phyloP scores from a whole-genome alignment of 2,888 invertebrate species.

The Cataglyphis altisquamis region DNA sequence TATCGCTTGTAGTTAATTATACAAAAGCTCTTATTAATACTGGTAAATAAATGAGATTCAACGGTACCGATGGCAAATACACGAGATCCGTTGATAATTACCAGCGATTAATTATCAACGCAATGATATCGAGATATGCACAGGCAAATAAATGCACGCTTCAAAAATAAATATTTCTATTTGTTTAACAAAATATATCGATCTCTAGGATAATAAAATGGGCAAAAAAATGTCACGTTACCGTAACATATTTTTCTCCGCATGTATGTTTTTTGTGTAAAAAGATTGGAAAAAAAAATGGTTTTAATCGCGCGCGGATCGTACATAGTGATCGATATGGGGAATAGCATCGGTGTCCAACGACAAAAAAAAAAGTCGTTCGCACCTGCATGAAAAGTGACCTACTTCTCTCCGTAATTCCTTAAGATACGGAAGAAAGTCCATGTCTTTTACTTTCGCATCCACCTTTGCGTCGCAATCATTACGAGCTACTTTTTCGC shows the following conservation, averaged over 20 bases:
- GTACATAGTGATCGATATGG: conserved; percentile 17
- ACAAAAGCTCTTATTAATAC: conserved; percentile 57
- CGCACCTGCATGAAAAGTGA: conserved; percentile 72
- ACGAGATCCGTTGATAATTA: conserved; percentile 45
- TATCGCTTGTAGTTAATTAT: conserved; percentile 52
- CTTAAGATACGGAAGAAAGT: conserved; percentile 60
- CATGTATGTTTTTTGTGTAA: neutral
- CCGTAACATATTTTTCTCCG: neutral
- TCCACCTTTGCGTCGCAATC: conserved; percentile 28
- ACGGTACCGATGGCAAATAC: conserved; percentile 43
- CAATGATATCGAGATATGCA: conserved; percentile 34
- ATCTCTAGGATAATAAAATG: neutral
- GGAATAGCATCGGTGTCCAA: conserved; percentile 43
- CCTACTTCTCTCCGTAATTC: conserved; percentile 70
- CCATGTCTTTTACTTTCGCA: conserved; percentile 49
- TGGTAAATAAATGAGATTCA: conserved; percentile 53
- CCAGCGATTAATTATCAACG: conserved; percentile 52
- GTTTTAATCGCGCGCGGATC: conserved; percentile 21
- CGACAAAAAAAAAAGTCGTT: conserved; percentile 54
- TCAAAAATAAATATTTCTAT: conserved; percentile 39
- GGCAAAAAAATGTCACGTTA: neutral
- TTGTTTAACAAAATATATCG: conserved; percentile 14
- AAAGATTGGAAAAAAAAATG: neutral
- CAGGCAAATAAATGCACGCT: conserved; percentile 29
- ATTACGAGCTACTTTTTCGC: neutral